Percentiles rank a stretch among this genome's conserved stretches.
These are phyloP conservation scores for Leucophenga maculata DNA, from an alignment of 2,888 invertebrate genomes.

Conservation along the genomic window DNA sequence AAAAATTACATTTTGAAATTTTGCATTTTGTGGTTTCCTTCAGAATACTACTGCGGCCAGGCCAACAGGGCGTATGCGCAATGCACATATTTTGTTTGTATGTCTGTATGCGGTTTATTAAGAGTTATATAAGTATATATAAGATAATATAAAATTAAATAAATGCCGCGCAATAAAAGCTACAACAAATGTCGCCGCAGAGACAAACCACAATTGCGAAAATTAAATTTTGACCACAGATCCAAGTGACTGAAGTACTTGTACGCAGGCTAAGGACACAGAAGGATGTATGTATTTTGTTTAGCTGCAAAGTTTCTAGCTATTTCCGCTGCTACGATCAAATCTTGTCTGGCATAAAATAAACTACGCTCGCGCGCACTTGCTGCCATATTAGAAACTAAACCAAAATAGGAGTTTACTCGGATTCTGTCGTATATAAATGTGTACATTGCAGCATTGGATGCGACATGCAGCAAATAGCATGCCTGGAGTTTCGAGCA, in stretches of 20 bases:
- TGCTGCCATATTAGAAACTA: not conserved
- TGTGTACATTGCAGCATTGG: not conserved
- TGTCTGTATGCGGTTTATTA: too few species aligned
- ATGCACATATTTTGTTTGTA: conserved; percentile 22
- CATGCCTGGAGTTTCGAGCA: not conserved
- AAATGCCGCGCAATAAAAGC: not conserved
- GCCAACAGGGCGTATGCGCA: conserved; percentile 51
- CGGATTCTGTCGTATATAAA: not conserved
- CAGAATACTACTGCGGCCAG: conserved; percentile 45
- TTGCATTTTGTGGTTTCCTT: conserved; percentile 44
- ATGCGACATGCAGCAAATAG: not conserved
- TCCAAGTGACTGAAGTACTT: not conserved
- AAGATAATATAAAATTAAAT: not conserved
- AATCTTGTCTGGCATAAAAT: conserved; percentile 21
- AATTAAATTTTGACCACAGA: not conserved
- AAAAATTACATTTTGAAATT: conserved; percentile 42
- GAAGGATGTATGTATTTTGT: not conserved
- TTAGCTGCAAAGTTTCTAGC: not conserved
- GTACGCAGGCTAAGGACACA: not conserved
- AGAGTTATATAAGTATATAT: too few species aligned
- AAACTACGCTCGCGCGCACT: conserved; percentile 11
- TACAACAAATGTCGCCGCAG: conserved; percentile 5
- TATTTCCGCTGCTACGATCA: conserved; percentile 21
- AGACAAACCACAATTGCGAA: conserved; percentile 19
- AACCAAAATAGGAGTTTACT: not conserved